Evolutionary conservation across 2,888 invertebrate species (phyloP).

Genomic region (Celastrina argiolus): DNA sequence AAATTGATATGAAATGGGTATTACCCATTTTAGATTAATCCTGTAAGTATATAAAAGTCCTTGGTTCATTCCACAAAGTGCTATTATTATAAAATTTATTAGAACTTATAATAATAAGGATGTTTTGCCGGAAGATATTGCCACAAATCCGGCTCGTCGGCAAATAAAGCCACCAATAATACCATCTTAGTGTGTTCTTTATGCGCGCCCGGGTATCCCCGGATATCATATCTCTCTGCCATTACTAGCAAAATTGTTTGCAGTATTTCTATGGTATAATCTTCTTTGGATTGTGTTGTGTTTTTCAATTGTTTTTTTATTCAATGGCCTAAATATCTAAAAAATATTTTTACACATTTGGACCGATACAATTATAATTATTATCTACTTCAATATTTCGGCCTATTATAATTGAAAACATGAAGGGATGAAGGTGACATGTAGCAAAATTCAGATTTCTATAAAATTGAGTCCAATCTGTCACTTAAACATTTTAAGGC

Average conservation of each 20-base stretch:
- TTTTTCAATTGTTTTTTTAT: not conserved
- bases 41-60: too few species aligned
- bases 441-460: too few species aligned
- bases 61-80: not conserved
- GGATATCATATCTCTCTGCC: not conserved
- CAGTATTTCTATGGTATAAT: not conserved
- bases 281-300: not conserved
- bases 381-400: too few species aligned
- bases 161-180: slow-evolving; percentile 7
- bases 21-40: too few species aligned
- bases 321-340: too few species aligned
- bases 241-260: not conserved
- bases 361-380: too few species aligned
- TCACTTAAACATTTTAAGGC: too few species aligned
- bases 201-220: not conserved
- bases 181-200: not conserved
- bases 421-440: too few species aligned
- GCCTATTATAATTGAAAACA: too few species aligned
- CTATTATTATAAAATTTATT: not conserved
- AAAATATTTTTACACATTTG: too few species aligned
- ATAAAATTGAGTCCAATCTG: too few species aligned
- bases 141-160: not conserved
- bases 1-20: too few species aligned
- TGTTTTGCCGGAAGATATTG: not conserved
- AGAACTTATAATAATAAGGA: not conserved